Conservation (phyloP, 2,888 invertebrate genomes). For the Monopis laevigella region DNA sequence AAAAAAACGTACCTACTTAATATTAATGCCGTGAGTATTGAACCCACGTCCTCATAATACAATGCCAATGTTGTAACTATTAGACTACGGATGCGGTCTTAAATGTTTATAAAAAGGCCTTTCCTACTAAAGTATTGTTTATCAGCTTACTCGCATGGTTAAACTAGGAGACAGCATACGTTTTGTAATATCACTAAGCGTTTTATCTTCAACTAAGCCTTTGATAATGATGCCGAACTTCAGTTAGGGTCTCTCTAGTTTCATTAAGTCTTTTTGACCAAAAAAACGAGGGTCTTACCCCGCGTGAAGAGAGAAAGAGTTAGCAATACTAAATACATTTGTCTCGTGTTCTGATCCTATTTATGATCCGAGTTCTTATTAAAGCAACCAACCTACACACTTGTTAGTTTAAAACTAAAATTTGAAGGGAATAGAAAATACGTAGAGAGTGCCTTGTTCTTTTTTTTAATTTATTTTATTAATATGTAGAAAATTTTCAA, state of each 20-base stretch:
- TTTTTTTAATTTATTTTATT: too few relatives aligned
- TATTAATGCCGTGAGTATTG: too few relatives aligned
- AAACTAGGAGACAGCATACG: slow-evolving; percentile 31
- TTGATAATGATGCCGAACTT: slow-evolving; percentile 52
- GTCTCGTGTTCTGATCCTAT: slow-evolving; percentile 45
- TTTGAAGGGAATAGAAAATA: slow-evolving; percentile 38
- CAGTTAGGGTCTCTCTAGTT: slow-evolving; percentile 42
- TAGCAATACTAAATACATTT: neutral
- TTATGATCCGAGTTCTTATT: slow-evolving; percentile 60
- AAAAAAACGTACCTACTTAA: too few relatives aligned
- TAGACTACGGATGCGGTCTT: too few relatives aligned
- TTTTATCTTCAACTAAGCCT: slow-evolving; percentile 48
- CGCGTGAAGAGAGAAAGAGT: neutral
- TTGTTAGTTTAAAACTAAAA: slow-evolving; percentile 37
- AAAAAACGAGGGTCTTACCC: slow-evolving; percentile 25
- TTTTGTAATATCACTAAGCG: slow-evolving; percentile 42
- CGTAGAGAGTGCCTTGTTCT: too few relatives aligned
- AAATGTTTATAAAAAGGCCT: too few relatives aligned
- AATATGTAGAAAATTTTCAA: too few relatives aligned
- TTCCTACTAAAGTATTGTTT: too few relatives aligned
- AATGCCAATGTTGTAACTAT: too few relatives aligned
- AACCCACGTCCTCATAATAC: too few relatives aligned
- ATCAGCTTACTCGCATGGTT: slow-evolving; percentile 1
- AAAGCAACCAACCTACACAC: slow-evolving; percentile 43
- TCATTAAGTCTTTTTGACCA: slow-evolving; percentile 53